phyloP scores from a whole-genome alignment of 2,888 invertebrate genomes.

The Psylliodes chrysocephalus region DNA sequence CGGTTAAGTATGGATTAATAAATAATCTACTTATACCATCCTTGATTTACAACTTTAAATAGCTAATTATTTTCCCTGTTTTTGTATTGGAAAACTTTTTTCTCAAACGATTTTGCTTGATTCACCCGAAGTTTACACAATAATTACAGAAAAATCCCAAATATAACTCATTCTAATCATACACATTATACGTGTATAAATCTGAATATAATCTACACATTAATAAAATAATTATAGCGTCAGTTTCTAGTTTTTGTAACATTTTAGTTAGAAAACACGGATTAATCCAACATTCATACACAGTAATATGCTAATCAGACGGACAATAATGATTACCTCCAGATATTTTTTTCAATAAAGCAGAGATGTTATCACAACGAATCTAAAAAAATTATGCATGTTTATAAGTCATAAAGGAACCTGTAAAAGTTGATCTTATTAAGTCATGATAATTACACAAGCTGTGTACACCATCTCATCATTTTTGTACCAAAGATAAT shows the following conservation, averaged over 20 bases:
- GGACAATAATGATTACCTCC: constrained; percentile 8
- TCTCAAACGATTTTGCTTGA: too few relatives aligned
- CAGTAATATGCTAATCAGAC: constrained; percentile 32
- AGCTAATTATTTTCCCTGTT: too few relatives aligned
- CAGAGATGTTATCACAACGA: background rate
- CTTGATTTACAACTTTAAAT: too few relatives aligned
- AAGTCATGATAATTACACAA: constrained; percentile 24
- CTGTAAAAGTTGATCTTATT: constrained; percentile 22
- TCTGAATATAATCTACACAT: background rate
- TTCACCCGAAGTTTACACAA: too few relatives aligned
- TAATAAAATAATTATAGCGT: constrained; percentile 11
- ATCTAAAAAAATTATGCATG: constrained; percentile 10
- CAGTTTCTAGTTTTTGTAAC: constrained; percentile 17
- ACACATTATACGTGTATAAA: background rate
- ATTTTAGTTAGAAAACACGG: constrained; percentile 2
- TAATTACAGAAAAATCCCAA: too few relatives aligned
- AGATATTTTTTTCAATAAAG: background rate
- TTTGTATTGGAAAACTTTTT: too few relatives aligned
- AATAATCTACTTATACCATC: too few relatives aligned
- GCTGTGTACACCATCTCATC: constrained; percentile 10
- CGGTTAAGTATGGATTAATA: too few relatives aligned
- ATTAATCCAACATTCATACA: constrained; percentile 13
- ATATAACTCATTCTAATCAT: background rate
- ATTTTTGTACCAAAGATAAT: constrained; percentile 16
- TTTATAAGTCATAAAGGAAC: constrained; percentile 17